These are phyloP conservation scores for Drosophila auraria DNA, from an alignment of 1,140 invertebrate species.

Conservation along the genomic window DNA sequence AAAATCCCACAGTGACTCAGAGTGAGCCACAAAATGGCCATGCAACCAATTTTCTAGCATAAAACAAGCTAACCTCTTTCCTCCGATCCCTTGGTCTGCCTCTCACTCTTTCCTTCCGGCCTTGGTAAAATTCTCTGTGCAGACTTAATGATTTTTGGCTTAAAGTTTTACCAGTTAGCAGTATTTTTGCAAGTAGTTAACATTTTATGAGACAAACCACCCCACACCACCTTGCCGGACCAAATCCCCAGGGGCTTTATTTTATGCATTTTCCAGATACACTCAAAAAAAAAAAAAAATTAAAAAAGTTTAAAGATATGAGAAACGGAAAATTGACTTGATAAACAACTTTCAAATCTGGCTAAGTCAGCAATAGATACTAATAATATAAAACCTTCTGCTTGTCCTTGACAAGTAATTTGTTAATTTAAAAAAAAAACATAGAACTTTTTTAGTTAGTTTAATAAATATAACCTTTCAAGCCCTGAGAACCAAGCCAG, in stretches of 20 bases:
- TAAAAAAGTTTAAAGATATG: no score
- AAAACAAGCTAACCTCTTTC: conserved; percentile 51
- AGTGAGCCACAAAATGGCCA: conserved; percentile 71
- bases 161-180: conserved; percentile 82
- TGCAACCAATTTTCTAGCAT: conserved; percentile 72
- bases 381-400: not conserved
- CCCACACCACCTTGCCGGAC: conserved; percentile 35
- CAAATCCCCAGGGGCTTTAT: conserved; percentile 52
- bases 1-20: conserved; percentile 36
- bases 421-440: no score
- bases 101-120: conserved; percentile 8
- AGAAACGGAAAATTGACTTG: not conserved
- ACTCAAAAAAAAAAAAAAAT: not conserved
- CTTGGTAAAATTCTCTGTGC: conserved; percentile 49
- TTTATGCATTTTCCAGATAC: conserved; percentile 62
- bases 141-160: conserved; percentile 83
- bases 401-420: no score
- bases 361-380: not conserved
- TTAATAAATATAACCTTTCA: no score
- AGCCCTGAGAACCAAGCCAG: no score
- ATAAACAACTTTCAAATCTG: no score
- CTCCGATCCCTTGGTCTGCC: not conserved
- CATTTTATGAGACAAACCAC: conserved; percentile 73
- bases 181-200: conserved; percentile 83
- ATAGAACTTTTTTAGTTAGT: no score